Evolutionary conservation across 2,113 vertebrate species (phyloP).

Genomic region (Procapra przewalskii): DNA sequence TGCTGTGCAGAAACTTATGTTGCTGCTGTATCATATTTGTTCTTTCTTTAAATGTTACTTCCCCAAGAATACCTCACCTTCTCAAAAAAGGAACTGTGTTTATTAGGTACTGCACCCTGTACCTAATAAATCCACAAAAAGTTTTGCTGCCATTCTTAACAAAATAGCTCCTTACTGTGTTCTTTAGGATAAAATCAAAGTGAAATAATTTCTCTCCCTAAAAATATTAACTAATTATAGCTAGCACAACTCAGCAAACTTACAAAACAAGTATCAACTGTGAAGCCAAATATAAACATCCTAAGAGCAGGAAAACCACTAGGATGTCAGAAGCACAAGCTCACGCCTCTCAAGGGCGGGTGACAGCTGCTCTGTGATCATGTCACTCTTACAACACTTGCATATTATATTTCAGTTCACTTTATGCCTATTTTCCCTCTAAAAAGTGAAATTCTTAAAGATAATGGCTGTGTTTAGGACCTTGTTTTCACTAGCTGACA

Average conservation of each 20-base stretch:
- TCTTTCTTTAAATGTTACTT: neutral
- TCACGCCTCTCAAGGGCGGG: neutral
- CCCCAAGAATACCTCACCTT: neutral
- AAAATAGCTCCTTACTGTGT: neutral
- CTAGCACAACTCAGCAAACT: neutral
- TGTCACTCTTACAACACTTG: neutral
- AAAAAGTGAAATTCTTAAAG: conserved; percentile 9
- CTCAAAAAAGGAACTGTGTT: neutral
- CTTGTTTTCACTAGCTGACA: neutral
- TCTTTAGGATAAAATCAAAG: neutral
- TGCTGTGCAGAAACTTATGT: neutral
- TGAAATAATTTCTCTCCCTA: neutral
- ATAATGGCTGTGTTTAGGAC: neutral
- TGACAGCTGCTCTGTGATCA: neutral
- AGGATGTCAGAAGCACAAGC: neutral
- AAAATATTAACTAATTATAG: conserved; percentile 22
- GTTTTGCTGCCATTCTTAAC: neutral
- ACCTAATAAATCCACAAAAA: neutral
- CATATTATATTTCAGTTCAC: neutral
- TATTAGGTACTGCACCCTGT: neutral
- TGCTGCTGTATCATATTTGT: neutral
- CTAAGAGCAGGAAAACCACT: neutral
- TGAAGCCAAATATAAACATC: neutral
- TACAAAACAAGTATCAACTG: neutral
- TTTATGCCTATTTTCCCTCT: neutral